These are phyloP conservation scores for Danio choprae DNA, from an alignment of 2,797 vertebrate species.

Conservation along the genomic window DNA sequence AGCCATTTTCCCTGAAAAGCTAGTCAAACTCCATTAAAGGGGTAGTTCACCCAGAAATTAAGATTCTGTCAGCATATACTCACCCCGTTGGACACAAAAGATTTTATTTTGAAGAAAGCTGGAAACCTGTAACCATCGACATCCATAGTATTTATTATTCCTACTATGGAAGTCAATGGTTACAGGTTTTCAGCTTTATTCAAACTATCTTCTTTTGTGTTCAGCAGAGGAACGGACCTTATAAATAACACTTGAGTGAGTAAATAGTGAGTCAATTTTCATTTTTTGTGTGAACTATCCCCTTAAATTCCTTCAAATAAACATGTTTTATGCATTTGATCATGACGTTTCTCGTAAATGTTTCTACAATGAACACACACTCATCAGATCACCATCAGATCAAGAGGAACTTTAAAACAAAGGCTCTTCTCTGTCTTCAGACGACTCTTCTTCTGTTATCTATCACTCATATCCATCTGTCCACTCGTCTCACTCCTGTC, in stretches of 20 bases:
- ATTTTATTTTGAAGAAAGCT: too few species aligned
- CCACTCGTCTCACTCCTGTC: conserved; percentile 49
- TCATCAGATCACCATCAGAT: not conserved
- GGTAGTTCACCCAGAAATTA: too few species aligned
- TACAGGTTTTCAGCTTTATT: too few species aligned
- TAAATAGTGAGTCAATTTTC: not conserved
- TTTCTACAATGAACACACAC: not conserved
- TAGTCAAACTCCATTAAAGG: too few species aligned
- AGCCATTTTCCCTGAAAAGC: too few species aligned
- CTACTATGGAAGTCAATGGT: too few species aligned
- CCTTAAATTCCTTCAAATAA: not conserved
- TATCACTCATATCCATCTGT: conserved; percentile 53
- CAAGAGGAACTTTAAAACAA: conserved; percentile 22
- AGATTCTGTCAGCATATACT: too few species aligned
- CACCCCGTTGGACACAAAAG: too few species aligned
- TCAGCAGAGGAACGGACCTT: too few species aligned
- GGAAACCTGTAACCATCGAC: too few species aligned
- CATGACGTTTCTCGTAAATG: not conserved
- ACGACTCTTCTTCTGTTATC: conserved; percentile 41
- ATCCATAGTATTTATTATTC: too few species aligned
- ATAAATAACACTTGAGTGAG: not conserved
- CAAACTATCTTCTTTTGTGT: too few species aligned
- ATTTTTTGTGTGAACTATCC: not conserved
- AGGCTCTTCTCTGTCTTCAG: conserved; percentile 30
- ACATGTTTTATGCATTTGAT: not conserved